Evolutionary conservation across 1,140 invertebrate genomes (phyloP).

Genomic region (Eumaeus atala): DNA sequence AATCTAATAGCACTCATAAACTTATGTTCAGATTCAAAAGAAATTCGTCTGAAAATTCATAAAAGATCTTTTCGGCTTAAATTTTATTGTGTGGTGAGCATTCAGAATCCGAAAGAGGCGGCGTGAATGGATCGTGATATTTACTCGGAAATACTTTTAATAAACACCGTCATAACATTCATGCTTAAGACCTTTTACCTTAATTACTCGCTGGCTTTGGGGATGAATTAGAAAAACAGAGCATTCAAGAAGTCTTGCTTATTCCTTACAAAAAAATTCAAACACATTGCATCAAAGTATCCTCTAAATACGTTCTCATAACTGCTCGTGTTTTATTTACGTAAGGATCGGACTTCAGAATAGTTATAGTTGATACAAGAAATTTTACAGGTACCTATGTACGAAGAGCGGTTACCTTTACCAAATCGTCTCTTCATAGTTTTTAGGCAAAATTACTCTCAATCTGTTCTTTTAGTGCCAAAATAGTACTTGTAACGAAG

Average conservation of each 20-base stretch:
- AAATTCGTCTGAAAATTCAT: conserved; percentile 43
- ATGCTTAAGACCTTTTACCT: conserved; percentile 71
- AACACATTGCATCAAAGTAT: not conserved
- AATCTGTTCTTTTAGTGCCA: no score
- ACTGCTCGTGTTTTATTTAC: no score
- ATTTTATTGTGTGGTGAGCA: conserved; percentile 63
- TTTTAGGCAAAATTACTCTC: no score
- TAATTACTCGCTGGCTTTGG: conserved; percentile 58
- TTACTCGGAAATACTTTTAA: conserved; percentile 62
- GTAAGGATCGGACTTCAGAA: no score
- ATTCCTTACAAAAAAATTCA: conserved; percentile 37
- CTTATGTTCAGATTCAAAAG: conserved; percentile 14
- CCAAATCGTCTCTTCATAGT: no score
- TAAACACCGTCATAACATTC: conserved; percentile 73
- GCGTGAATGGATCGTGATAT: conserved; percentile 48
- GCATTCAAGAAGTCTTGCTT: conserved; percentile 65
- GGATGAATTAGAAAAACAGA: conserved; percentile 69
- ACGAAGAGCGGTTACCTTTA: no score
- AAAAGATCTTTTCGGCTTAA: conserved; percentile 48
- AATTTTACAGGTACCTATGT: no score
- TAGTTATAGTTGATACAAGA: no score
- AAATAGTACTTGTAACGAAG: no score
- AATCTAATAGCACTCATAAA: conserved; percentile 26
- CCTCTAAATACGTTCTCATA: no score
- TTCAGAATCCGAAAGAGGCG: conserved; percentile 54